phyloP scores from a whole-genome alignment of 2,888 invertebrate species.

The Colletes collaris region DNA sequence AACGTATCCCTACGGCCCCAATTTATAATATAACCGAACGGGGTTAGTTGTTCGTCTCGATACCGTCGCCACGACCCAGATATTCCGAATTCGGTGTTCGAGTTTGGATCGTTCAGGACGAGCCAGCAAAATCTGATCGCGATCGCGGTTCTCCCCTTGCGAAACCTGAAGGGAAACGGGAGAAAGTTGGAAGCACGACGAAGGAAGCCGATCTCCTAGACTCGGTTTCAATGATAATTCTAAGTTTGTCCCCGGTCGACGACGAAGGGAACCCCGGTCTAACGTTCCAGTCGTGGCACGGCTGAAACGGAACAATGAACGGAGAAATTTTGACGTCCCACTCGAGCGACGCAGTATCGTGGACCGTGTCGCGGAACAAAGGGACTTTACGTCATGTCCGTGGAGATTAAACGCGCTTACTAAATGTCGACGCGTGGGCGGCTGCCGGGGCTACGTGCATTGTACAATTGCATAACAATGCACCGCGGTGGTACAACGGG shows the following conservation, averaged over 20 bases:
- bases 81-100: no score
- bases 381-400: constrained; percentile 65
- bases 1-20: no score
- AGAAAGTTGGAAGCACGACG: no score
- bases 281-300: neutral
- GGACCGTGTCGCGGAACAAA: constrained; percentile 59
- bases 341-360: constrained; percentile 38
- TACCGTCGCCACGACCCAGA: no score
- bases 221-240: neutral
- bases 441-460: constrained; percentile 37
- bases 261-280: neutral
- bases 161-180: no score
- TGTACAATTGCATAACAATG: constrained; percentile 65
- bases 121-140: no score
- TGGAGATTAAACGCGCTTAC: constrained; percentile 67
- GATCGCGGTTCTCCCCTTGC: no score
- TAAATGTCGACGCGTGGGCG: constrained; percentile 68
- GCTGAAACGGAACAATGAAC: constrained; percentile 42
- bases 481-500: neutral
- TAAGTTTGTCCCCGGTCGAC: neutral
- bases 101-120: no score
- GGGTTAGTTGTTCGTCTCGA: no score
- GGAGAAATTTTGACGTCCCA: constrained; percentile 62
- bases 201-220: no score
- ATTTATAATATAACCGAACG: no score